A percentile compares a stretch with the other conserved stretches of the same genome.
These are phyloP conservation scores for Molossus molossus DNA, from an alignment of 2,797 vertebrate genomes.

Conservation along the genomic window DNA sequence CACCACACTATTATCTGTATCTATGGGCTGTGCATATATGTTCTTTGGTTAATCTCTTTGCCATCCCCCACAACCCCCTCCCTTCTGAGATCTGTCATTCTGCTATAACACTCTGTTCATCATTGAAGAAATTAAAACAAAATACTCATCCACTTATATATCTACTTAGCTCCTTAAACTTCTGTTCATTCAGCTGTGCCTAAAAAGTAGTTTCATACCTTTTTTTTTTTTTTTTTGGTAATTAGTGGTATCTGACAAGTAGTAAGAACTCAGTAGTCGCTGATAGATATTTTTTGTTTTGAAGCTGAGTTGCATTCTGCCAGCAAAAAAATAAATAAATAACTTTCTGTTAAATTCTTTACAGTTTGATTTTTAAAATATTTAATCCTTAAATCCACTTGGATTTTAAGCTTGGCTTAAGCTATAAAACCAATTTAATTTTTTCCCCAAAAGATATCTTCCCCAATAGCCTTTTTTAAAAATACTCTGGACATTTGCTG, in stretches of 20 bases:
- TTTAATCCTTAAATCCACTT: not conserved
- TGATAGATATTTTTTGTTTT: not conserved
- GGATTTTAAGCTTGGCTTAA: not conserved
- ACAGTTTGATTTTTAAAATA: slow-evolving; percentile 21
- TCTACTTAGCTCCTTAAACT: not conserved
- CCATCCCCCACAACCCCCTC: too few species aligned
- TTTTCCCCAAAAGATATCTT: not conserved
- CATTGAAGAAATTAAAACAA: not conserved
- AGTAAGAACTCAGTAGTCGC: not conserved
- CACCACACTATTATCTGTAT: too few species aligned
- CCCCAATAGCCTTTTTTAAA: not conserved
- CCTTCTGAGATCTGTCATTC: too few species aligned
- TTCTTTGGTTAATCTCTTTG: too few species aligned
- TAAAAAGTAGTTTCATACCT: not conserved
- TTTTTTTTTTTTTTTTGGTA: not conserved
- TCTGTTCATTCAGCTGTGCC: not conserved
- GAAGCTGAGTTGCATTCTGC: not conserved
- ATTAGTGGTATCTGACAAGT: not conserved
- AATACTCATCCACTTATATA: not conserved
- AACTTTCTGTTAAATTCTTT: not conserved
- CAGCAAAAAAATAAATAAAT: not conserved
- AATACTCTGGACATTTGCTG: not conserved
- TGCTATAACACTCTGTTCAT: not conserved
- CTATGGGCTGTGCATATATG: too few species aligned
- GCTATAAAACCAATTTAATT: not conserved